phyloP scores from a whole-genome alignment of 2,113 vertebrate genomes.

The Pogona vitticeps region DNA sequence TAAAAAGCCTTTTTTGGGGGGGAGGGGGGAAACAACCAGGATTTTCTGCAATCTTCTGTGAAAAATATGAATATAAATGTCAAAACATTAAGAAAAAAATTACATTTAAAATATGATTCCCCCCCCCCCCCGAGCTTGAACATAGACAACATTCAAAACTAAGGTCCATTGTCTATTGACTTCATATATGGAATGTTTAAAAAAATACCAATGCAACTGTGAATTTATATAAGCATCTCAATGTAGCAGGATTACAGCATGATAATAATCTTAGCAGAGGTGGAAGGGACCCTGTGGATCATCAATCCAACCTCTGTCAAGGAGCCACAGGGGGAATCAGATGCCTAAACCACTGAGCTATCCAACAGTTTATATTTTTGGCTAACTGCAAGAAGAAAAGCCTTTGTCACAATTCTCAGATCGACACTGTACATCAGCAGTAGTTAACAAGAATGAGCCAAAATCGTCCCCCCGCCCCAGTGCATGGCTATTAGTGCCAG shows the following conservation, averaged over 20 bases:
- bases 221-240: no score
- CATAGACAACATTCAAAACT: conserved; percentile 11
- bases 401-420: background rate
- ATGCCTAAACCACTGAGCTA: no score
- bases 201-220: no score
- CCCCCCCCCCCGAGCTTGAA: background rate
- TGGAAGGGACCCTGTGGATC: background rate
- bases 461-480: background rate
- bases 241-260: no score
- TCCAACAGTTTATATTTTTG: background rate
- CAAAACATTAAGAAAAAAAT: no score
- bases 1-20: background rate
- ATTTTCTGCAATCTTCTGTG: no score
- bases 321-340: no score
- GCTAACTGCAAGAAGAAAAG: background rate
- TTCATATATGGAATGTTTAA: conserved; percentile 31
- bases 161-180: conserved; percentile 5
- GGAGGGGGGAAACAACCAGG: no score
- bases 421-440: conserved; percentile 8
- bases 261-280: no score
- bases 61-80: no score
- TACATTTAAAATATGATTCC: background rate
- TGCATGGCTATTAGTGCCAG: conserved; percentile 28
- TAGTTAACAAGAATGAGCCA: conserved; percentile 32
- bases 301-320: no score